Evolutionary conservation across 2,113 vertebrate species (phyloP).

Genomic region (Alethe castanea): DNA sequence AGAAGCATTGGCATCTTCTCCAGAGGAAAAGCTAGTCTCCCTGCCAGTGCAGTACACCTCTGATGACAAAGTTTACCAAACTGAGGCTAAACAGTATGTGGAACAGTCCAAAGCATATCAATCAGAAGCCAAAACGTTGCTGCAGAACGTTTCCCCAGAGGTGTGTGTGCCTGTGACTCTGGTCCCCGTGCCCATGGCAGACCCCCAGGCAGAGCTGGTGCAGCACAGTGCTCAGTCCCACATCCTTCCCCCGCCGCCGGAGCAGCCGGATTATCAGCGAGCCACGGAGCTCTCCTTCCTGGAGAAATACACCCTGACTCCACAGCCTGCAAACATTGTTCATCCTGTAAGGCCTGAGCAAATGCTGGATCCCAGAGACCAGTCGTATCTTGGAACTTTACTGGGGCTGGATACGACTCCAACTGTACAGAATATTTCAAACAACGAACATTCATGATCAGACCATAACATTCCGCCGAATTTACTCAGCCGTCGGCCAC

Average conservation of each 20-base stretch:
- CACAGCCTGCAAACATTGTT: constrained; percentile 88
- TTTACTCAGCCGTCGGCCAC: background rate
- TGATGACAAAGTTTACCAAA: constrained; percentile 74
- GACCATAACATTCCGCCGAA: constrained; percentile 54
- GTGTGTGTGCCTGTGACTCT: constrained; percentile 85
- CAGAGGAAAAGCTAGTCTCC: constrained; percentile 76
- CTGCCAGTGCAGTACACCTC: constrained; percentile 68
- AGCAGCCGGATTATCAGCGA: constrained; percentile 81
- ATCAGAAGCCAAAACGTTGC: constrained; percentile 73
- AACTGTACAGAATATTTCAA: constrained; percentile 80
- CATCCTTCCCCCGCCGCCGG: constrained; percentile 72
- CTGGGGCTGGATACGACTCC: constrained; percentile 86
- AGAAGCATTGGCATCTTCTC: constrained; percentile 61
- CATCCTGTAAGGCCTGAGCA: constrained; percentile 91
- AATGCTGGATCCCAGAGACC: constrained; percentile 91
- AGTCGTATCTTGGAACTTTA: constrained; percentile 90
- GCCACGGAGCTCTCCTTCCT: constrained; percentile 89
- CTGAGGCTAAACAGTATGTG: constrained; percentile 71
- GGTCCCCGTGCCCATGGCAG: constrained; percentile 82
- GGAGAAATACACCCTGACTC: constrained; percentile 93
- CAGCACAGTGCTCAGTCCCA: constrained; percentile 70
- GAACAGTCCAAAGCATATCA: constrained; percentile 78
- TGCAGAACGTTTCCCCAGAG: constrained; percentile 72
- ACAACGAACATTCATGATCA: constrained; percentile 73
- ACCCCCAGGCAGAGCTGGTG: constrained; percentile 69